Percentiles rank a stretch among this genome's conserved stretches.
These are phyloP conservation scores for Cotesia vestalis DNA, from an alignment of 1,140 invertebrate genomes.

Conservation along the genomic window DNA sequence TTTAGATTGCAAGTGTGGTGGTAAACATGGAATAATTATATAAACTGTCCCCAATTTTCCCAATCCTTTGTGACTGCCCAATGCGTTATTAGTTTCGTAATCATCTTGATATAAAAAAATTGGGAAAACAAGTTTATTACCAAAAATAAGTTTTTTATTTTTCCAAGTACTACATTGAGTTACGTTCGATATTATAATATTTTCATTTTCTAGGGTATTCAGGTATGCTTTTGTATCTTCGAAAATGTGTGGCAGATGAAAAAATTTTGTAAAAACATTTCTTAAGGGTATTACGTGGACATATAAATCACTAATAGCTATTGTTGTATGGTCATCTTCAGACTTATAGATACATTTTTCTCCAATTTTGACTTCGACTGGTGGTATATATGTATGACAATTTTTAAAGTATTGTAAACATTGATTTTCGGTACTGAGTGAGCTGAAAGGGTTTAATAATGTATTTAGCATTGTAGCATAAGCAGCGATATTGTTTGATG, in stretches of 20 bases:
- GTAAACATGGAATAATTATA: slow-evolving; percentile 21
- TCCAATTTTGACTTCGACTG: slow-evolving; percentile 28
- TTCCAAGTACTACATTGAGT: slow-evolving; percentile 6
- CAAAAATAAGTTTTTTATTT: slow-evolving; percentile 6
- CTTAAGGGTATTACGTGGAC: slow-evolving; percentile 20
- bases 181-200: slow-evolving; percentile 8
- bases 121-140: slow-evolving; percentile 14
- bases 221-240: slow-evolving; percentile 9
- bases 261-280: slow-evolving; percentile 28
- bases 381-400: slow-evolving; percentile 31
- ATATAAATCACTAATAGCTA: neutral
- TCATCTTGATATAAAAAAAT: slow-evolving; percentile 17
- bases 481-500: neutral
- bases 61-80: slow-evolving; percentile 17
- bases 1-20: slow-evolving; percentile 26
- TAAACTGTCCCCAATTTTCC: slow-evolving; percentile 16
- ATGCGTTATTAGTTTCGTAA: slow-evolving; percentile 20
- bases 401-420: slow-evolving; percentile 32
- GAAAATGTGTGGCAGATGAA: slow-evolving; percentile 13
- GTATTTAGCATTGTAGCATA: neutral
- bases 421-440: slow-evolving; percentile 34
- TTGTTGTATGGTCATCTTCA: slow-evolving; percentile 1
- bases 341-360: slow-evolving; percentile 18
- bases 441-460: slow-evolving; percentile 14
- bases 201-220: neutral